phyloP scores from a whole-genome alignment of 2,113 vertebrate genomes.

The Upupa epops region DNA sequence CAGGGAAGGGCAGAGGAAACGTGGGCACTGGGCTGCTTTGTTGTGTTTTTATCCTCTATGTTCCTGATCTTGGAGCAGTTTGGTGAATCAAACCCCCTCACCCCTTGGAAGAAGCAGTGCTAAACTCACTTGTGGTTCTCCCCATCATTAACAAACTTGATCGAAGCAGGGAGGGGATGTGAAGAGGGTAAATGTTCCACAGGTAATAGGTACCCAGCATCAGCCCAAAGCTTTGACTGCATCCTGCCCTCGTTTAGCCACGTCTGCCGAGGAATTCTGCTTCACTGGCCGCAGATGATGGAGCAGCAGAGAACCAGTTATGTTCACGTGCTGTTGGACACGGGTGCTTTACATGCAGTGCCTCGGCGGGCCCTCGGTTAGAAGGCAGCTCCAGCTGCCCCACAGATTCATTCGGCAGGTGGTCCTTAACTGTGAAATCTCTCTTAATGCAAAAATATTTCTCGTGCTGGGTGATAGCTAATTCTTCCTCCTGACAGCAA shows the following conservation, averaged over 20 bases:
- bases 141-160: background rate
- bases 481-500: constrained; percentile 43
- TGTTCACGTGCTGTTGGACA: background rate
- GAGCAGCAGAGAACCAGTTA: background rate
- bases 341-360: background rate
- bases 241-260: rapidly evolving
- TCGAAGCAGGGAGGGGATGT: rapidly evolving
- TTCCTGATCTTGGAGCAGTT: background rate
- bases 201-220: background rate
- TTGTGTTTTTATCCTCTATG: background rate
- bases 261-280: background rate
- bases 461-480: background rate
- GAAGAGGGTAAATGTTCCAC: background rate
- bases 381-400: constrained; percentile 22
- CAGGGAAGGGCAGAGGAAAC: background rate
- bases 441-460: constrained; percentile 43
- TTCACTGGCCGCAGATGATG: rapidly evolving
- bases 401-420: constrained; percentile 41
- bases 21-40: background rate
- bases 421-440: constrained; percentile 40
- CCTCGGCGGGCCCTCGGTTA: background rate
- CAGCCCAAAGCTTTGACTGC: background rate
- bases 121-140: background rate
- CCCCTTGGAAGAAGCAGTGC: background rate
- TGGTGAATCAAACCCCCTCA: background rate